Percentiles rank a stretch among this genome's conserved stretches.
Conservation (phyloP, 2,888 invertebrate species). For the Hirudinaria manillensis region DNA sequence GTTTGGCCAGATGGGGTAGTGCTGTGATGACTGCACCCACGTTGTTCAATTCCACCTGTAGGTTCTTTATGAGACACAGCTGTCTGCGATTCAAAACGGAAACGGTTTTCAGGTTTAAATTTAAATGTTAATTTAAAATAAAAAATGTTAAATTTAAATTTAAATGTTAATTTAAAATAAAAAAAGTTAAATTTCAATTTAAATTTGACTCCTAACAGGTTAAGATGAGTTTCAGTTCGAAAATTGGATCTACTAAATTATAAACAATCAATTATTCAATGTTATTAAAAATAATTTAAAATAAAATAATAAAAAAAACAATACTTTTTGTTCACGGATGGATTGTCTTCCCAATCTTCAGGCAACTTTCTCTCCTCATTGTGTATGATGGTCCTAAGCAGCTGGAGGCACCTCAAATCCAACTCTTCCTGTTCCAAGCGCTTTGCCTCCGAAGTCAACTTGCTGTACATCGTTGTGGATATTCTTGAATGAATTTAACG, state of each 20-base stretch:
- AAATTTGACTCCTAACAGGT: too few relatives aligned
- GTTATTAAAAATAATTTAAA: neutral
- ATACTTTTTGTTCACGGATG: constrained; percentile 39
- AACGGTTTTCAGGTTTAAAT: too few relatives aligned
- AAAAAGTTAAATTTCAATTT: too few relatives aligned
- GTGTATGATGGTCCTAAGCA: constrained; percentile 46
- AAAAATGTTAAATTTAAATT: too few relatives aligned
- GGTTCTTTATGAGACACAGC: constrained; percentile 37
- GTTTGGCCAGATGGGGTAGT: constrained; percentile 44
- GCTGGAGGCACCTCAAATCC: constrained; percentile 44
- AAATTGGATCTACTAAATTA: too few relatives aligned
- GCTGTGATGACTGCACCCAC: constrained; percentile 42
- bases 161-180: too few relatives aligned
- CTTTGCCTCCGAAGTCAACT: constrained; percentile 37
- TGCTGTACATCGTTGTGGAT: constrained; percentile 38
- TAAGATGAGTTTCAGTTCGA: too few relatives aligned
- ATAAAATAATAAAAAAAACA: neutral
- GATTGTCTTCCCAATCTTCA: constrained; percentile 44
- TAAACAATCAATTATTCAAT: too few relatives aligned
- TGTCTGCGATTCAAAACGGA: constrained; percentile 38
- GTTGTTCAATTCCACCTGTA: constrained; percentile 42
- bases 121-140: too few relatives aligned
- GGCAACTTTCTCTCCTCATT: constrained; percentile 45
- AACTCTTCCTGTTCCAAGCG: constrained; percentile 40
- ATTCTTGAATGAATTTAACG: constrained; percentile 33